Evolutionary conservation across 1,140 invertebrate genomes (phyloP).

Genomic region (Mizuhopecten yessoensis): DNA sequence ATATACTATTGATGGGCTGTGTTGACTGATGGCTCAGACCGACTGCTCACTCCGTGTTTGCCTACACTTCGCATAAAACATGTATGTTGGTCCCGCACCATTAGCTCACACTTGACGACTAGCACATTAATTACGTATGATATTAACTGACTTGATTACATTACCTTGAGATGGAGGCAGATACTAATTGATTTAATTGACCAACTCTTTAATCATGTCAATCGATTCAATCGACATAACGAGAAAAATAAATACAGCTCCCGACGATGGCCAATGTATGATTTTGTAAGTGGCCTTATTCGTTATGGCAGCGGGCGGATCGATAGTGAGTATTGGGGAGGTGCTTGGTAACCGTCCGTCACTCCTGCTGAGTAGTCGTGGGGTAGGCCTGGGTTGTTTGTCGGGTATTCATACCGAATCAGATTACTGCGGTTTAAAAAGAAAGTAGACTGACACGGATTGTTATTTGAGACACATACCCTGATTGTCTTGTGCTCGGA

Average conservation of each 20-base stretch:
- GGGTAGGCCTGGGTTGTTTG: background rate
- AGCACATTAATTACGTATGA: background rate
- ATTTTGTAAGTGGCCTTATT: constrained; percentile 39
- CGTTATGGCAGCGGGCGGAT: background rate
- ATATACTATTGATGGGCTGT: background rate
- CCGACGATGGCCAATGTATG: background rate
- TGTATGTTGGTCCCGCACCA: constrained; percentile 10
- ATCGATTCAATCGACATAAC: background rate
- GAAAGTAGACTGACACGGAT: constrained; percentile 10
- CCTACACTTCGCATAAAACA: background rate
- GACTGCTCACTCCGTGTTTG: background rate
- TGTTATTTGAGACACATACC: constrained; percentile 33
- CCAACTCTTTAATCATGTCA: constrained; percentile 38
- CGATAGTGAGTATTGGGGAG: background rate
- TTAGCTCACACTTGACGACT: background rate
- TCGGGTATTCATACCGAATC: background rate
- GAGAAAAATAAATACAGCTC: constrained; percentile 39
- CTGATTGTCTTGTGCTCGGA: constrained; percentile 24
- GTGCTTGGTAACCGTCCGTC: background rate
- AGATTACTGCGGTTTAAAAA: background rate
- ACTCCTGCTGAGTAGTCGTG: background rate
- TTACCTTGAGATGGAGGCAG: background rate
- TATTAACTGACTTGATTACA: background rate
- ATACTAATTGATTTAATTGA: constrained; percentile 35
- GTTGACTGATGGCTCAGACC: background rate